phyloP scores from a whole-genome alignment of 2,113 vertebrate species.

The Symphodus melops region DNA sequence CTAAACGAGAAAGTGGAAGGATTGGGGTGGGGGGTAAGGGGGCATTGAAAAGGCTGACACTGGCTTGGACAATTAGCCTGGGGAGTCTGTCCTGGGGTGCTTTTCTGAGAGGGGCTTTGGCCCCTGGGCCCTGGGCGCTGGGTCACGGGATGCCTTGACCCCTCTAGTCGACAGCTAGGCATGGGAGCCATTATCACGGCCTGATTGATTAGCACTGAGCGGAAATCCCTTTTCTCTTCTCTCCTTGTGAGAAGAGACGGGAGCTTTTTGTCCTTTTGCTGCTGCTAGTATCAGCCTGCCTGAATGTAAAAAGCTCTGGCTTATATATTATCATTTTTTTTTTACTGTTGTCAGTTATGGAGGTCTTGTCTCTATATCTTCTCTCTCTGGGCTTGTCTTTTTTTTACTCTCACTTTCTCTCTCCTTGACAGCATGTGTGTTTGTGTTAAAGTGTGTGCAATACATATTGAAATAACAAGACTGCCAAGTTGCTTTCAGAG shows the following conservation, averaged over 20 bases:
- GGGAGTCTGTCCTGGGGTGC: constrained; percentile 81
- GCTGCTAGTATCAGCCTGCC: constrained; percentile 45
- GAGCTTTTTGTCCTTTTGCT: constrained; percentile 74
- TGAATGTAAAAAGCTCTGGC: constrained; percentile 39
- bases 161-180: constrained; percentile 83
- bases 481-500: constrained; percentile 1
- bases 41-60: constrained; percentile 83
- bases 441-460: constrained; percentile 2
- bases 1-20: constrained; percentile 62
- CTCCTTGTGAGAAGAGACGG: constrained; percentile 60
- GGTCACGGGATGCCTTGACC: constrained; percentile 87
- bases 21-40: constrained; percentile 26
- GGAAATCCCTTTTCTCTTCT: constrained; percentile 84
- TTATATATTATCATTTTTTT: no score
- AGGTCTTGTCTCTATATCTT: constrained; percentile 47
- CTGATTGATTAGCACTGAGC: constrained; percentile 88
- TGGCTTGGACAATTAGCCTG: constrained; percentile 84
- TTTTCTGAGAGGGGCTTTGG: constrained; percentile 80
- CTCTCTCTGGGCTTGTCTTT: constrained; percentile 9
- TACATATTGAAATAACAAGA: constrained; percentile 27
- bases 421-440: not conserved
- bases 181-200: constrained; percentile 85
- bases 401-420: constrained; percentile 4
- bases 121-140: constrained; percentile 76
- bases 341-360: constrained; percentile 41